phyloP scores from a whole-genome alignment of 2,113 vertebrate species.

The Mirza zaza region DNA sequence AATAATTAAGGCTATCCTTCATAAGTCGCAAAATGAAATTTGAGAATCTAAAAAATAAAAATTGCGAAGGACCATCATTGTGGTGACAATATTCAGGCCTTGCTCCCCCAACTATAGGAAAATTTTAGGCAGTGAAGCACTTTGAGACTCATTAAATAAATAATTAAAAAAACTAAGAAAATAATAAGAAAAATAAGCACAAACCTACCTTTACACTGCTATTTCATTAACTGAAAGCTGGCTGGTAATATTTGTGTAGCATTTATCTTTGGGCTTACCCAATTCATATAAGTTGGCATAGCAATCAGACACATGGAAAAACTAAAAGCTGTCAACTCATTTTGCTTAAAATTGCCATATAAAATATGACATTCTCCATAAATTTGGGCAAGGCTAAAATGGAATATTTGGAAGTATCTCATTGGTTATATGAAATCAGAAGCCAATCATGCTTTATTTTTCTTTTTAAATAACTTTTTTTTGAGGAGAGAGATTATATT shows the following conservation, averaged over 20 bases:
- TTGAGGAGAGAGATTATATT: background rate
- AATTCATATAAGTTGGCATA: background rate
- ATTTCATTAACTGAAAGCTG: background rate
- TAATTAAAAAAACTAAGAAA: background rate
- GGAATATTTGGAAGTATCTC: background rate
- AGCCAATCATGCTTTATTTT: background rate
- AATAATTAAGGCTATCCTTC: background rate
- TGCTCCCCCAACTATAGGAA: background rate
- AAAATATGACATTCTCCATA: background rate
- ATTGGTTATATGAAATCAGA: background rate
- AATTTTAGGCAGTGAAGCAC: background rate
- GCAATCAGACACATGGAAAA: background rate
- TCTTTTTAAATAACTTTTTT: background rate
- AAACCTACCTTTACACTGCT: background rate
- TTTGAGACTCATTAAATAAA: background rate
- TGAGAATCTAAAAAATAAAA: background rate
- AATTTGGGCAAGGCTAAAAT: background rate
- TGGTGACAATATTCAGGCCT: background rate
- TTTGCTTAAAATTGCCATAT: background rate
- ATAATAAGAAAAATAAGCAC: background rate
- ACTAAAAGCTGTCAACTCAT: background rate
- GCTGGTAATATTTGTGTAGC: background rate
- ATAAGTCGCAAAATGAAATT: background rate
- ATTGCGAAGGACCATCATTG: background rate
- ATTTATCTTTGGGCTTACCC: background rate